phyloP scores from a whole-genome alignment of 2,888 invertebrate species.

The Cephus spinipes region DNA sequence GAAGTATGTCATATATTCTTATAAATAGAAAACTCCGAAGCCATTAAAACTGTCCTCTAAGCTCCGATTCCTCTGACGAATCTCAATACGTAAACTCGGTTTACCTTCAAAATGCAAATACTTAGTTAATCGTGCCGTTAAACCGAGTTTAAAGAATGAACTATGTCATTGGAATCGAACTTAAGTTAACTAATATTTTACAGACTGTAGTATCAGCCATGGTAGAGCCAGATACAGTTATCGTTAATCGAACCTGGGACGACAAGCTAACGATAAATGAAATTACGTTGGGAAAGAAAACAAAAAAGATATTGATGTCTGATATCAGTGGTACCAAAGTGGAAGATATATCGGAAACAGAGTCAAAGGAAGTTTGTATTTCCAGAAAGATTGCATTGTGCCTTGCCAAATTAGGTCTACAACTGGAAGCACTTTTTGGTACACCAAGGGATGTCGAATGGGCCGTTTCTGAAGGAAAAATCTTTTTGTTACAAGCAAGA shows the following conservation, averaged over 20 bases:
- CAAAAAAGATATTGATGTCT: constrained; percentile 67
- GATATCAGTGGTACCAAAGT: constrained; percentile 65
- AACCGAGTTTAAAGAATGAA: not conserved
- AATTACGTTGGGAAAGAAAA: constrained; percentile 71
- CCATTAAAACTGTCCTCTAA: not conserved
- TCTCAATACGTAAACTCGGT: not conserved
- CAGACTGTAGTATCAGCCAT: constrained; percentile 85
- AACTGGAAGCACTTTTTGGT: constrained; percentile 77
- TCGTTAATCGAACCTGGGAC: constrained; percentile 69
- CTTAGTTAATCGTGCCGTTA: too few relatives aligned
- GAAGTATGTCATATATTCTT: constrained; percentile 71
- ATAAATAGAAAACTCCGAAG: not conserved
- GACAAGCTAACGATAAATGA: constrained; percentile 67
- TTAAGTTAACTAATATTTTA: constrained; percentile 31
- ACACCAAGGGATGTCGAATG: constrained; percentile 85
- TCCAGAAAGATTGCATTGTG: constrained; percentile 69
- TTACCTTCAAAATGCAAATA: not conserved
- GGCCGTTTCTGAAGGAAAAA: constrained; percentile 74
- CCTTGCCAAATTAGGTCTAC: constrained; percentile 71
- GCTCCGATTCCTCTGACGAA: not conserved
- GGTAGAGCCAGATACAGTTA: constrained; percentile 81
- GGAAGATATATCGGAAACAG: constrained; percentile 64
- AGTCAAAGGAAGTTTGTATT: constrained; percentile 69
- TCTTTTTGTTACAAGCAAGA: constrained; percentile 81
- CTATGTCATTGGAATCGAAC: constrained; percentile 6